Evolutionary conservation across 2,888 invertebrate genomes (phyloP), one percentile per base, ranked within the genome.

Genomic region (Drymonia ruficornis): DNA sequence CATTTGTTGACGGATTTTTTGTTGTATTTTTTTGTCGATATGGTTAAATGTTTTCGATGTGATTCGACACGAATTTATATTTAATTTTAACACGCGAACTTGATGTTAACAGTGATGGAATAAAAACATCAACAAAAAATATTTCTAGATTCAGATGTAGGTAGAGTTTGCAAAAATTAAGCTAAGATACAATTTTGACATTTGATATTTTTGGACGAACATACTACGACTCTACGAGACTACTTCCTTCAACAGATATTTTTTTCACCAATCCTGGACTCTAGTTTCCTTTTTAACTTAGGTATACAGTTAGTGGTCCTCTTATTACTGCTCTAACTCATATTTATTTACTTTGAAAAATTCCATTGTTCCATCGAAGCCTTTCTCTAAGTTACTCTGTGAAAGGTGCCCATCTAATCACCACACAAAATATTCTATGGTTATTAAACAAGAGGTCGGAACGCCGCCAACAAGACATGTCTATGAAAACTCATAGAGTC

Each of bases 1-100:
- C 46, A 18, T 31, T 63, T 74, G 64, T 70, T 76, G 69, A 65
- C 70, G 58, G 59, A 59, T 61, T 75, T 75, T 63, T 64, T 60
- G 56, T 56, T 57, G 52, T 55, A n/a, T n/a, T n/a, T n/a, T n/a
- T n/a, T n/a, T n/a, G n/a, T 38, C 38, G 38, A 38, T 40, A 16
- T 40, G 16, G 16, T 40, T 16, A 40, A 16, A 40, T 40, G 15
- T 40, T 16, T 16, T 16, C 40, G 16, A 5, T 40, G 40, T 9
- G 40, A 40, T 53, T 52, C 9, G 16, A 51, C 18, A 23, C 53
- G 46, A 31, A 47, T 52, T 44, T 16, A 0, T 19, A 44, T 23
- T 44, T 44, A 5, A 44, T 13, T 44, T 12, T n/a, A 44, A 23
- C 44, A 44, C 12, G 23, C 44, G 18, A 44, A 5, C 6, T 2